These are phyloP conservation scores for Pantherophis alleghaniensis DNA, from an alignment of 2,797 vertebrate genomes.

Conservation along the genomic window DNA sequence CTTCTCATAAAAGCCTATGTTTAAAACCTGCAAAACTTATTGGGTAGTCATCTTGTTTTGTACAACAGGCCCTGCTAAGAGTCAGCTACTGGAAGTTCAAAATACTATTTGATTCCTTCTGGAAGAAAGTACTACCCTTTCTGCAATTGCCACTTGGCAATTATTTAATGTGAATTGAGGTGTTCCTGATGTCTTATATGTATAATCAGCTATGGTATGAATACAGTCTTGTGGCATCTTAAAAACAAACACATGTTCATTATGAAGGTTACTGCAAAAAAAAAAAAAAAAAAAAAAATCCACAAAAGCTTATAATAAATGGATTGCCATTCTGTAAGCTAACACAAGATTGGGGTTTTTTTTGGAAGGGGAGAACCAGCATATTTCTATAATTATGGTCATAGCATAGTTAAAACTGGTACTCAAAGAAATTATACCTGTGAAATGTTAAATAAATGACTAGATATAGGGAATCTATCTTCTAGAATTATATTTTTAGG, in stretches of 20 bases:
- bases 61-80: background rate
- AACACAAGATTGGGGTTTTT: background rate
- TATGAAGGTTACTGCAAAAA: background rate
- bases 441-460: background rate
- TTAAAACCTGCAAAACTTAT: background rate
- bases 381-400: background rate
- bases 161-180: background rate
- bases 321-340: background rate
- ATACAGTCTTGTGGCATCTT: background rate
- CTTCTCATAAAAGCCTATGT: background rate
- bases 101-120: background rate
- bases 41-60: background rate
- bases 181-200: background rate
- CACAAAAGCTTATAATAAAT: background rate
- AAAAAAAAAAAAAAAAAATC: background rate
- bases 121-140: too few species aligned
- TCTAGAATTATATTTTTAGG: background rate
- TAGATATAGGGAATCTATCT: background rate
- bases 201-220: background rate
- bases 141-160: background rate
- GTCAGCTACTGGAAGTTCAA: background rate
- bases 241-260: background rate
- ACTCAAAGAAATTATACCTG: background rate
- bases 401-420: background rate
- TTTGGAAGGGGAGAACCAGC: background rate